Evolutionary conservation across 2,113 vertebrate genomes (phyloP), one percentile per base, ranked within the genome.

Genomic region (Antennarius striatus): DNA sequence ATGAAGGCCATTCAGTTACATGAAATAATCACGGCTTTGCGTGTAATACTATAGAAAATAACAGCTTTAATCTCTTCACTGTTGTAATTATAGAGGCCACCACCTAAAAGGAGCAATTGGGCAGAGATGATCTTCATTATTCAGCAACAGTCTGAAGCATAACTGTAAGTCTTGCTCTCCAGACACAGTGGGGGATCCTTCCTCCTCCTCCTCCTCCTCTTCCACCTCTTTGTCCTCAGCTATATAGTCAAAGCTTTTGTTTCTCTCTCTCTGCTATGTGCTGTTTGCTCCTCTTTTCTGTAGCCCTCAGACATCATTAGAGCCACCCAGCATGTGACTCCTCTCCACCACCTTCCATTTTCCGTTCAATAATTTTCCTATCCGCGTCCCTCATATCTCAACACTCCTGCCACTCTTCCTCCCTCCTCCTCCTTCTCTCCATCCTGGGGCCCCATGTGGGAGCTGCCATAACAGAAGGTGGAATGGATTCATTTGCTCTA

Each of bases 401-500:
- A 75, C 60, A 73, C 82, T 87, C 76, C 68, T 80, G 85, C 81
- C 84, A 82, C 84, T 77, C 69, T 74, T 45, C 61, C 73, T 47
- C 63, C 47, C 53, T 59, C 70, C 52, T 55, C n/a, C 79, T 30
- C 7, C 51, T 22, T 11, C 32, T 62, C 85, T 79, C 62, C 86
- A 84, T 89, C 89, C 86, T 79, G 68, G 69, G 85, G 88, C 85
- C 90, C 88, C 46, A 73, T 78, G 87, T 73, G 86, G 81, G 88
- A 80, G 83, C 89, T 89, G 90, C 90, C 90, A 88, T 92, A 91
- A 91, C 79, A 90, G 90, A 89, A 90, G 88, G 82, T 91, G 86
- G 83, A 94, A 92, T 92, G 67, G 93, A 91, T 91, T 92, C 92
- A 87, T 88, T 91, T 93, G 87, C 92, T 94, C 92, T 92, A 94